Percentiles rank a stretch among this genome's conserved stretches.
These are phyloP conservation scores for Gadus macrocephalus DNA, from an alignment of 2,113 vertebrate genomes.

Conservation along the genomic window DNA sequence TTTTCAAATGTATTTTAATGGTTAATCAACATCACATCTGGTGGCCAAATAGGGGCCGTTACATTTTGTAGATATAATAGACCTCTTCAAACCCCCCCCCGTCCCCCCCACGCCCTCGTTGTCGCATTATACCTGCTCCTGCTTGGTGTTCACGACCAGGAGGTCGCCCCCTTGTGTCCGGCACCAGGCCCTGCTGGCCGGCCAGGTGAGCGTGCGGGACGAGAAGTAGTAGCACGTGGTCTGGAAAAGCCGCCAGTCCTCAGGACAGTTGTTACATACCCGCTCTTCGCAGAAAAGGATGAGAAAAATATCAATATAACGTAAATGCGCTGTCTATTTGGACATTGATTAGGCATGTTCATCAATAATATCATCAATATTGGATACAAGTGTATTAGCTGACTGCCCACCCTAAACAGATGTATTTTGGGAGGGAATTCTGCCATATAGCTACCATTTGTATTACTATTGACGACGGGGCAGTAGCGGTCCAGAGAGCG, in stretches of 20 bases:
- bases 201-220: conserved; percentile 24
- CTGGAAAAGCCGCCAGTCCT: conserved; percentile 37
- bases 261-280: conserved; percentile 31
- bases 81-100: too few relatives aligned
- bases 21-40: too few relatives aligned
- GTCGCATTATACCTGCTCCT: conserved; percentile 29
- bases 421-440: not conserved
- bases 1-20: too few relatives aligned
- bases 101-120: too few relatives aligned
- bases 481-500: conserved; percentile 37
- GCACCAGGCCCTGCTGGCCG: conserved; percentile 43
- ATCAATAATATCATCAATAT: too few relatives aligned
- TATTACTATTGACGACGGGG: conserved; percentile 28
- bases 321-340: too few relatives aligned
- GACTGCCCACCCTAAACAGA: not conserved
- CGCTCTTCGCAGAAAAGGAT: conserved; percentile 23
- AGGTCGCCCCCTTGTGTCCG: conserved; percentile 45
- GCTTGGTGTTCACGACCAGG: conserved; percentile 30
- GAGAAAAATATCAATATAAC: too few relatives aligned
- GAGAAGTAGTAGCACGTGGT: conserved; percentile 53
- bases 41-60: too few relatives aligned
- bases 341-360: too few relatives aligned
- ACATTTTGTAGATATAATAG: too few relatives aligned
- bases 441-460: conserved; percentile 23
- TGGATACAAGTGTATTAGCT: too few relatives aligned